phyloP scores from a whole-genome alignment of 2,113 vertebrate species.

The Pterocles gutturalis region DNA sequence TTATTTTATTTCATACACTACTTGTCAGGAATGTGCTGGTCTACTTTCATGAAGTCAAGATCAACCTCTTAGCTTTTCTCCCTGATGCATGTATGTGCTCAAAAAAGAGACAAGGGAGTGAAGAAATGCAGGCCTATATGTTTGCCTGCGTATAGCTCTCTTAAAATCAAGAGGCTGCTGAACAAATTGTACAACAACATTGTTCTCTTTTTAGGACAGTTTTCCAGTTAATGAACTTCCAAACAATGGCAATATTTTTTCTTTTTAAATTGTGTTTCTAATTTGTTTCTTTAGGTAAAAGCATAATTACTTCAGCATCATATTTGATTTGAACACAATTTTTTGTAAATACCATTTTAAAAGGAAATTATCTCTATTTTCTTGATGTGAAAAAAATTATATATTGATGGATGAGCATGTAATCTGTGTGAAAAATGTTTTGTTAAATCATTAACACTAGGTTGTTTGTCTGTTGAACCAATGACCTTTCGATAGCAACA shows the following conservation, averaged over 20 bases:
- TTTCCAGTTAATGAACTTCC: background rate
- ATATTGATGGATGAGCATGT: constrained; percentile 62
- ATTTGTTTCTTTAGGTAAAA: background rate
- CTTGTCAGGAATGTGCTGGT: background rate
- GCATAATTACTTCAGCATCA: background rate
- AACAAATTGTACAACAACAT: background rate
- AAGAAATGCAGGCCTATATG: background rate
- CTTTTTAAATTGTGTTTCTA: background rate
- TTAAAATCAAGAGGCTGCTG: background rate
- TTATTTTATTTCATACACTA: background rate
- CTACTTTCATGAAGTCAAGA: background rate
- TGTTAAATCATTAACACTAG: constrained; percentile 73
- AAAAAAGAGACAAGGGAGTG: background rate
- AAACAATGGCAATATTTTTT: background rate
- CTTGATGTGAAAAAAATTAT: constrained; percentile 35
- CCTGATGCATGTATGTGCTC: fast-evolving
- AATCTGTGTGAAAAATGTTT: constrained; percentile 75
- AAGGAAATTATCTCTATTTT: constrained; percentile 9
- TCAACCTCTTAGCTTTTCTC: background rate
- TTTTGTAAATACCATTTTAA: background rate
- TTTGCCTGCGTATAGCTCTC: background rate
- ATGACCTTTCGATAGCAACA: constrained; percentile 59
- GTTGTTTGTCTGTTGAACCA: constrained; percentile 64
- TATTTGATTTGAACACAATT: background rate
- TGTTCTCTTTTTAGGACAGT: background rate